Percentiles rank a stretch among this genome's conserved stretches.
These are phyloP conservation scores for Pipistrellus pipistrellus DNA, from an alignment of 2,797 vertebrate genomes.

Conservation along the genomic window DNA sequence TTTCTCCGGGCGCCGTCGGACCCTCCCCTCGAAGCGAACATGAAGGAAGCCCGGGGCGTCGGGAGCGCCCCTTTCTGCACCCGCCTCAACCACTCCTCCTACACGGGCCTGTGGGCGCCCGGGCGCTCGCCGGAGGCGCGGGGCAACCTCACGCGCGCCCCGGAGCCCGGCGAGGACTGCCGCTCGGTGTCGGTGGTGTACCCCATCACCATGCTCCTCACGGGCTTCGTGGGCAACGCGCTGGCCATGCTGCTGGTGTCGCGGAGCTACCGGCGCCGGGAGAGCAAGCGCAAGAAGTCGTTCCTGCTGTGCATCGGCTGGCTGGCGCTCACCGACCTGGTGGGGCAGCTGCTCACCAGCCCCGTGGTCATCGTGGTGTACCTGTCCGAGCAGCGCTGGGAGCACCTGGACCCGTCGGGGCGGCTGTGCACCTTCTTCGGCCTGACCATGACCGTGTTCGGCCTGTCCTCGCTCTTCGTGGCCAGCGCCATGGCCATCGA, in stretches of 20 bases:
- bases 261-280: constrained; percentile 93
- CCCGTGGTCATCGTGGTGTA: constrained; percentile 97
- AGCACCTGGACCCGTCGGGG: constrained; percentile 91
- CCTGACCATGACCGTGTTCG: constrained; percentile 96
- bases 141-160: constrained; percentile 76
- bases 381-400: constrained; percentile 90
- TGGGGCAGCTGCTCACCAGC: constrained; percentile 95
- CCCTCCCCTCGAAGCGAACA: constrained; percentile 5
- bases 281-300: constrained; percentile 93
- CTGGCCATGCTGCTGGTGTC: constrained; percentile 95
- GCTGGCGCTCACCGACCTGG: constrained; percentile 95
- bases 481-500: constrained; percentile 97
- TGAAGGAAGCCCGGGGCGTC: constrained; percentile 75
- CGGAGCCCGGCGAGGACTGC: constrained; percentile 78
- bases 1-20: not conserved
- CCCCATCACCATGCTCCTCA: constrained; percentile 96
- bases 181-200: constrained; percentile 93
- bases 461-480: constrained; percentile 95
- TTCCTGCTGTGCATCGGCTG: constrained; percentile 98
- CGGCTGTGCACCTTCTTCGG: constrained; percentile 95
- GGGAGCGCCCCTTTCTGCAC: constrained; percentile 68
- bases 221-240: constrained; percentile 96
- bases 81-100: constrained; percentile 67
- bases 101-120: constrained; percentile 27
- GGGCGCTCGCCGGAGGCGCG: constrained; percentile 5